Evolutionary conservation across 2,113 vertebrate genomes (phyloP).

Genomic region (Thermophis baileyi): DNA sequence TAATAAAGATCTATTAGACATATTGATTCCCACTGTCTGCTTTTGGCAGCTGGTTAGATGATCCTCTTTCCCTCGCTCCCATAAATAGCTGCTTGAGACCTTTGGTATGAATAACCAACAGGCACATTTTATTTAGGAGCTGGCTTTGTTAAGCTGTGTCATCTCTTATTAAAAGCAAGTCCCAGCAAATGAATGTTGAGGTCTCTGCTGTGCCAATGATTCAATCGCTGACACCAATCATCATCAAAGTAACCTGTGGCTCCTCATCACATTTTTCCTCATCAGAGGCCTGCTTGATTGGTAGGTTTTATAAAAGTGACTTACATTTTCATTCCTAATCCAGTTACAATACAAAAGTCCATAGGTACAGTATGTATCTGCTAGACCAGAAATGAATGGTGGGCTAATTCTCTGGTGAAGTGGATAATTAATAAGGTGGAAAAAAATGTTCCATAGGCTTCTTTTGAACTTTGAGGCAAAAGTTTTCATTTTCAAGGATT

Average conservation of each 20-base stretch:
- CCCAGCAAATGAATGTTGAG: constrained; percentile 58
- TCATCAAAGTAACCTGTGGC: constrained; percentile 40
- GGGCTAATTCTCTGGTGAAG: constrained; percentile 29
- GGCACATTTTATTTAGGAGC: constrained; percentile 26
- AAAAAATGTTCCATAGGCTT: constrained; percentile 19
- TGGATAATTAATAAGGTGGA: constrained; percentile 19
- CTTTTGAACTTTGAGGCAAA: constrained; percentile 16
- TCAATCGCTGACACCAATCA: constrained; percentile 45
- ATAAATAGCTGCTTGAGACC: constrained; percentile 18
- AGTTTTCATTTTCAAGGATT: constrained; percentile 48
- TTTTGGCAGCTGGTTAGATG: constrained; percentile 4
- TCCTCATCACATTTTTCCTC: constrained; percentile 40
- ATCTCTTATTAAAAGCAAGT: constrained; percentile 55
- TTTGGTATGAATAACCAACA: constrained; percentile 33
- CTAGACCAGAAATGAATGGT: constrained; percentile 33
- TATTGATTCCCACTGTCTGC: constrained; percentile 24
- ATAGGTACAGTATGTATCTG: constrained; percentile 9
- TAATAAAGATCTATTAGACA: constrained; percentile 15
- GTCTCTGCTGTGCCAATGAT: constrained; percentile 40
- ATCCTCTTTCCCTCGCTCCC: not conserved
- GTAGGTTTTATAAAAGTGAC: constrained; percentile 36
- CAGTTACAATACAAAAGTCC: constrained; percentile 33
- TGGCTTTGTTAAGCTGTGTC: constrained; percentile 54
- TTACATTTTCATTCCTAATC: not conserved
- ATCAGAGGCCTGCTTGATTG: constrained; percentile 45